Evolutionary conservation across 2,113 vertebrate genomes (phyloP).

Genomic region (Poicephalus meyeri): DNA sequence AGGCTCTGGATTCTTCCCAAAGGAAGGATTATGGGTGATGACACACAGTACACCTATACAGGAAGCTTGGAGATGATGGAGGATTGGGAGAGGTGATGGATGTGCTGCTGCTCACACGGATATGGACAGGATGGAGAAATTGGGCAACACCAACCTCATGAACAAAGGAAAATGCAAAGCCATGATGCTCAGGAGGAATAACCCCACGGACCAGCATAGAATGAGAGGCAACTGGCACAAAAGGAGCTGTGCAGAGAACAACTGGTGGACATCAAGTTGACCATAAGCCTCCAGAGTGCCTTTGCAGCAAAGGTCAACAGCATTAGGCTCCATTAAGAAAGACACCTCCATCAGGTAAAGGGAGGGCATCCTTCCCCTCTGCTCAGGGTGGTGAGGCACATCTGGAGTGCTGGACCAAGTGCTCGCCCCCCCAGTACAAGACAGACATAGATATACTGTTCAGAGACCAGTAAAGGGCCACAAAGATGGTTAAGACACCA

Average conservation of each 20-base stretch:
- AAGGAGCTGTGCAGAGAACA: not conserved
- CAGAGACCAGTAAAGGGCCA: not conserved
- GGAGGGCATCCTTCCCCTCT: not conserved
- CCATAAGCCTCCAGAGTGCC: not conserved
- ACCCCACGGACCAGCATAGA: not conserved
- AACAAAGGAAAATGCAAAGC: not conserved
- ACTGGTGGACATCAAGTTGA: not conserved
- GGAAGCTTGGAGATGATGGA: not conserved
- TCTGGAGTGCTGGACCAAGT: not conserved
- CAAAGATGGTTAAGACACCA: not conserved
- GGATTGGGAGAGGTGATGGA: not conserved
- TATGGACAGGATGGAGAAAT: not conserved
- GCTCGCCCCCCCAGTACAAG: not conserved
- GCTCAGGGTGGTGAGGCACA: not conserved
- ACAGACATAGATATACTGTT: not conserved
- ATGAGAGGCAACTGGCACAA: not conserved
- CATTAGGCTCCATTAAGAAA: not conserved
- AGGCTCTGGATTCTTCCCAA: not conserved
- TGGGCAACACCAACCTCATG: not conserved
- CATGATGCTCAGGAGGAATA: not conserved
- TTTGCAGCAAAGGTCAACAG: not conserved
- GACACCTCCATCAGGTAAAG: not conserved
- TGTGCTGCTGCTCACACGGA: not conserved
- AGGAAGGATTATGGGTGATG: not conserved
- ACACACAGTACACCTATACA: not conserved